Evolutionary conservation across 2,888 invertebrate genomes (phyloP).

Genomic region (Tuberolachnus salignus): DNA sequence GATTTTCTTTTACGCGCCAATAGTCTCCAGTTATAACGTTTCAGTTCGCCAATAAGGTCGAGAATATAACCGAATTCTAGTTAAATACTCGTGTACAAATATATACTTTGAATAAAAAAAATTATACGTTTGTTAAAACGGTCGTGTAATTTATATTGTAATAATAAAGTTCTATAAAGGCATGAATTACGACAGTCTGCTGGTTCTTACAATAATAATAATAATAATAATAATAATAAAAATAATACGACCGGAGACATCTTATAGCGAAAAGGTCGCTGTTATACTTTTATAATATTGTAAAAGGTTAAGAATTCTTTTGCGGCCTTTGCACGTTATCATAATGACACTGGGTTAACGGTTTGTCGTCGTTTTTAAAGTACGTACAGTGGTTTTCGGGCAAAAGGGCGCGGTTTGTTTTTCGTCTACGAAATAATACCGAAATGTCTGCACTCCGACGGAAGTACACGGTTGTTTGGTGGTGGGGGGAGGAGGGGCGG

Average conservation of each 20-base stretch:
- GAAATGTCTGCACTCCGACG: neutral
- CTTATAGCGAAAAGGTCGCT: conserved; percentile 29
- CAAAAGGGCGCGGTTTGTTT: conserved; percentile 33
- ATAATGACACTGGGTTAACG: conserved; percentile 46
- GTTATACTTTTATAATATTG: conserved; percentile 18
- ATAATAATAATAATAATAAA: no score
- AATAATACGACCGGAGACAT: conserved; percentile 1
- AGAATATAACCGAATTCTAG: no score
- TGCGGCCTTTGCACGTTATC: neutral
- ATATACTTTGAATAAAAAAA: no score
- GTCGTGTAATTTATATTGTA: no score
- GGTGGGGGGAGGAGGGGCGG: neutral
- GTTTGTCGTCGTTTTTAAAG: conserved; percentile 34
- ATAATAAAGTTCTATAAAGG: no score
- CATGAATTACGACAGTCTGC: conserved; percentile 6
- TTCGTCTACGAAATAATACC: conserved; percentile 5
- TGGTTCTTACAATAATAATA: neutral
- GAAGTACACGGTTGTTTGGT: neutral
- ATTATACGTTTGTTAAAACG: no score
- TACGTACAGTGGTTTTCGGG: neutral
- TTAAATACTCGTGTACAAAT: no score
- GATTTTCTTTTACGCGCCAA: no score
- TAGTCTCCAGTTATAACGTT: no score
- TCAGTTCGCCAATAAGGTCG: no score
- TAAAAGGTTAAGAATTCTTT: conserved; percentile 47